Conservation (phyloP, 1,140 invertebrate genomes). For the Drosophila obscura region DNA sequence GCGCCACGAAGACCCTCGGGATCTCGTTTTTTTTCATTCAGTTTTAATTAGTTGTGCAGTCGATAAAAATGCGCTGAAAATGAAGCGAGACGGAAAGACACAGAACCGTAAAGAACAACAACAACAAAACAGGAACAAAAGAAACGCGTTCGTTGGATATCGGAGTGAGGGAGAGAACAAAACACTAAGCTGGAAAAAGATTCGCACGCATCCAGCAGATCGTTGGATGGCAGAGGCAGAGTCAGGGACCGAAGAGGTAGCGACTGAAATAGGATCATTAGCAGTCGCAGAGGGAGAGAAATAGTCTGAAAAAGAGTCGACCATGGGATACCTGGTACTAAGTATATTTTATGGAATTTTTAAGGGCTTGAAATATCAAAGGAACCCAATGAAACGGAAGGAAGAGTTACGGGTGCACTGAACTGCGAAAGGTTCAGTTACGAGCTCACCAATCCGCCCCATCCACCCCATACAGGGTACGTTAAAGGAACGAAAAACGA, state of each 20-base stretch:
- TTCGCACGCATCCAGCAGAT: constrained; percentile 61
- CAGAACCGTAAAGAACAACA: not conserved
- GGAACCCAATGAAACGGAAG: no score
- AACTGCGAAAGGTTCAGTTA: no score
- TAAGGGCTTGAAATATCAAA: no score
- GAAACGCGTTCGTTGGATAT: not conserved
- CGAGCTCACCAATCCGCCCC: no score
- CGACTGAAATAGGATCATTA: constrained; percentile 23
- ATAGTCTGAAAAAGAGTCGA: not conserved
- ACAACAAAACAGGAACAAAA: constrained; percentile 4
- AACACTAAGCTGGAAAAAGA: constrained; percentile 48
- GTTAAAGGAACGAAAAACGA: no score
- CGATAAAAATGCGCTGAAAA: constrained; percentile 78
- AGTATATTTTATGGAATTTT: no score
- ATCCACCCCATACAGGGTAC: no score
- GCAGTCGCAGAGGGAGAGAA: not conserved
- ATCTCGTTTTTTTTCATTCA: constrained; percentile 33
- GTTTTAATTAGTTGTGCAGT: constrained; percentile 80
- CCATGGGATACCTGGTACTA: not conserved
- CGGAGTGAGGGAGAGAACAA: constrained; percentile 1
- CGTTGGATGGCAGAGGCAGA: no score
- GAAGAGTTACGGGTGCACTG: no score
- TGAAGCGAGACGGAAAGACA: constrained; percentile 52
- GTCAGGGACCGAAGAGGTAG: not conserved
- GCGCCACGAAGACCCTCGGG: constrained; percentile 64